These are phyloP conservation scores for Myathropa florea DNA, from an alignment of 2,888 invertebrate species.

Conservation along the genomic window DNA sequence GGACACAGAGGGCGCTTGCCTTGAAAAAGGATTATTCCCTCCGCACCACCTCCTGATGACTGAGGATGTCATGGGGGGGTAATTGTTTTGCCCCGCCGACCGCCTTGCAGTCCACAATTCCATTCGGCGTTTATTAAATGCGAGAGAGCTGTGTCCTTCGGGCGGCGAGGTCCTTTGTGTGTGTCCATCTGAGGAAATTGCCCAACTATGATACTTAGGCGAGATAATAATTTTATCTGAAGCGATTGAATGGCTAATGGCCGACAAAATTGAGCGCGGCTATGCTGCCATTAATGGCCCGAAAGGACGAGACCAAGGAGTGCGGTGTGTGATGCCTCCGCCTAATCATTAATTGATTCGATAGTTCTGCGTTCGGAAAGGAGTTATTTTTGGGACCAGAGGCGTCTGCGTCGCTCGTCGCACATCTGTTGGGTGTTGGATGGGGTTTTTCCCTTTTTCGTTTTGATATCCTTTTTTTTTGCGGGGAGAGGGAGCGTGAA, in stretches of 20 bases:
- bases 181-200: slow-evolving; percentile 47
- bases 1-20: not conserved
- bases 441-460: not conserved
- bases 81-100: slow-evolving; percentile 52
- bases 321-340: not conserved
- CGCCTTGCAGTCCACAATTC: not conserved
- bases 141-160: slow-evolving; percentile 28
- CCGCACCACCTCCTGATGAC: not conserved
- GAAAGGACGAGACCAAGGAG: slow-evolving; percentile 5
- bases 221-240: slow-evolving; percentile 67
- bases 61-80: slow-evolving; percentile 10
- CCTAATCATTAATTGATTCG: slow-evolving; percentile 60
- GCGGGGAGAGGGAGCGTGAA: not conserved
- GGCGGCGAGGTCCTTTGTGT: slow-evolving; percentile 37
- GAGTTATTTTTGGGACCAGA: slow-evolving; percentile 20
- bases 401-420: not conserved
- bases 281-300: slow-evolving; percentile 14
- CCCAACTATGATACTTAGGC: slow-evolving; percentile 56
- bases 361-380: slow-evolving; percentile 49
- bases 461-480: slow-evolving; percentile 7
- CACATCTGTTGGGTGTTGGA: not conserved
- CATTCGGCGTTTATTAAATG: slow-evolving; percentile 29
- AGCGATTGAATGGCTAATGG: slow-evolving; percentile 65
- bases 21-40: slow-evolving; percentile 48
- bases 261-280: slow-evolving; percentile 34